Conservation (phyloP, 2,797 vertebrate genomes). For the Gobionotothen gibberifrons region DNA sequence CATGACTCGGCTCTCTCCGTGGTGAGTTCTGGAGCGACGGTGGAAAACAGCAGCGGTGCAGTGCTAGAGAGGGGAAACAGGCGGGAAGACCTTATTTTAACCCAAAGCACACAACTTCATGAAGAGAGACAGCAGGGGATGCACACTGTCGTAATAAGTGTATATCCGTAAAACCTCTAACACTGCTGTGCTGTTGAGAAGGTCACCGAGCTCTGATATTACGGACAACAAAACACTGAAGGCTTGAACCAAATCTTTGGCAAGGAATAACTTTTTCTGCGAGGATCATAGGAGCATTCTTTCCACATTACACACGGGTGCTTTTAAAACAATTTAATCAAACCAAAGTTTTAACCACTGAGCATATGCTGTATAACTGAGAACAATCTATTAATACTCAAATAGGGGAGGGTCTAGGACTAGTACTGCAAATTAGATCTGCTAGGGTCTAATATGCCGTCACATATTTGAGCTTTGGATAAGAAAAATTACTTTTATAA, state of each 20-base stretch:
- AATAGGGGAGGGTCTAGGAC: background rate
- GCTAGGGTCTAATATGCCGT: background rate
- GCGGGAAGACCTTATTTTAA: constrained; percentile 67
- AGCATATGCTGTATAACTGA: background rate
- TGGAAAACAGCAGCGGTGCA: constrained; percentile 69
- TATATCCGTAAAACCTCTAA: constrained; percentile 18
- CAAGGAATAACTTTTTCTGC: background rate
- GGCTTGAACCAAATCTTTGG: constrained; percentile 2
- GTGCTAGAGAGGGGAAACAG: constrained; percentile 52
- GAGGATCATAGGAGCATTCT: background rate
- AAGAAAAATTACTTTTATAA: background rate
- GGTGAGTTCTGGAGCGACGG: constrained; percentile 54
- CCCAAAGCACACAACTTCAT: constrained; percentile 38
- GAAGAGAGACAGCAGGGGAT: constrained; percentile 25
- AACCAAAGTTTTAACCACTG: constrained; percentile 3
- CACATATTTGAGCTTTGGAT: constrained; percentile 9
- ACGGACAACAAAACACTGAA: constrained; percentile 5
- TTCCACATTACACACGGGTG: background rate
- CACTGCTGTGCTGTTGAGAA: constrained; percentile 3
- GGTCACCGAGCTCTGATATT: constrained; percentile 23
- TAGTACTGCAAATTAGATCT: background rate
- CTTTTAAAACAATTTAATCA: constrained; percentile 14
- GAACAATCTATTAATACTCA: background rate
- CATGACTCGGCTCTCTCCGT: constrained; percentile 79
- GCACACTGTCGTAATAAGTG: constrained; percentile 22